Conservation (phyloP, 2,113 vertebrate species). For the Oryzias melastigma region DNA sequence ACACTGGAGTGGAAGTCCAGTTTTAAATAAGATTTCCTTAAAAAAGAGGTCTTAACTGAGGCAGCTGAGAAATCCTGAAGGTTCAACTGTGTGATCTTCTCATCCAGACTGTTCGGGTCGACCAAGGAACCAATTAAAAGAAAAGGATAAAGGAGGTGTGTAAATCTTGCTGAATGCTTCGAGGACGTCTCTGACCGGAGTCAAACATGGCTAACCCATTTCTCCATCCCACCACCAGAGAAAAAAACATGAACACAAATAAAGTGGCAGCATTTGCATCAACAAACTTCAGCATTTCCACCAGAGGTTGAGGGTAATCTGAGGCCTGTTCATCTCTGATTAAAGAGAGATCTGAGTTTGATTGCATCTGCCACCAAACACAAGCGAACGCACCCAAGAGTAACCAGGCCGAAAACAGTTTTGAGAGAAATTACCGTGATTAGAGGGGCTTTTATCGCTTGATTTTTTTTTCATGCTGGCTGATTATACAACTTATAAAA, state of each 20-base stretch:
- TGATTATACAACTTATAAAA: too few relatives aligned
- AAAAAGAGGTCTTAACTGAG: background rate
- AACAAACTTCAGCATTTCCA: constrained; percentile 41
- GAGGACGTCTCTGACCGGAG: constrained; percentile 46
- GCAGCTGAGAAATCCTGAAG: background rate
- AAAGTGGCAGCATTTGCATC: background rate
- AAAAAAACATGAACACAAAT: background rate
- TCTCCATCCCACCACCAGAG: constrained; percentile 28
- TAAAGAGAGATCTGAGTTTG: background rate
- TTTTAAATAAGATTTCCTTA: background rate
- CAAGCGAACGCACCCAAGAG: constrained; percentile 21
- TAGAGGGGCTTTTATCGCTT: constrained; percentile 18
- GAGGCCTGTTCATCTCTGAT: constrained; percentile 38
- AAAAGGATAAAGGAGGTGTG: constrained; percentile 48
- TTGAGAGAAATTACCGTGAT: constrained; percentile 22
- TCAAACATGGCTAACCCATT: constrained; percentile 46
- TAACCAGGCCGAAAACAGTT: constrained; percentile 3
- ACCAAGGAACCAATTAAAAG: constrained; percentile 45
- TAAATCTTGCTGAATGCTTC: constrained; percentile 44
- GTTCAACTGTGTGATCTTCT: constrained; percentile 8
- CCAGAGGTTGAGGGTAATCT: constrained; percentile 33
- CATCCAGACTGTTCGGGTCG: constrained; percentile 23
- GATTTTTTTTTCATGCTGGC: background rate
- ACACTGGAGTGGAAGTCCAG: too few relatives aligned
- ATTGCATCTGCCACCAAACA: constrained; percentile 13